Evolutionary conservation across 2,797 vertebrate genomes (phyloP).

Genomic region (Clarias fuscus): DNA sequence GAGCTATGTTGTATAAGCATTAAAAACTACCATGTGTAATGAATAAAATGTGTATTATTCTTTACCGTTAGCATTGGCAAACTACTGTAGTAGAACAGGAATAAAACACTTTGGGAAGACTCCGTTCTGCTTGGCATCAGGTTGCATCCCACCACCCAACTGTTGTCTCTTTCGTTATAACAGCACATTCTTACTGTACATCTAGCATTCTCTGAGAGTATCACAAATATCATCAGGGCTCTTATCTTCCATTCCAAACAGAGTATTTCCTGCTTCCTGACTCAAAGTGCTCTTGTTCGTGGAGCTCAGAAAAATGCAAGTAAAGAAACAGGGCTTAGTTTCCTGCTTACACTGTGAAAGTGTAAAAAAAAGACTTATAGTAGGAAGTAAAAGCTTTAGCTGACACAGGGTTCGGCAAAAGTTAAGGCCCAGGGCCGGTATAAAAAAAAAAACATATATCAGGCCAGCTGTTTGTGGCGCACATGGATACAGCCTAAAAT

Average conservation of each 20-base stretch:
- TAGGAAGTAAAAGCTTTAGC: too few relatives aligned
- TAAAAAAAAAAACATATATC: too few relatives aligned
- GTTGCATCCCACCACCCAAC: not conserved
- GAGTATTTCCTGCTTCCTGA: not conserved
- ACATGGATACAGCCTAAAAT: too few relatives aligned
- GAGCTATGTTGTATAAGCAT: not conserved
- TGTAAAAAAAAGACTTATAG: not conserved
- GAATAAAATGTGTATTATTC: not conserved
- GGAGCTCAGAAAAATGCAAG: too few relatives aligned
- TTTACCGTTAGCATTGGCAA: not conserved
- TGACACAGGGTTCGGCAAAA: too few relatives aligned
- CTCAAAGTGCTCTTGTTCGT: too few relatives aligned
- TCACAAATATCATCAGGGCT: not conserved
- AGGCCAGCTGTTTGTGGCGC: too few relatives aligned
- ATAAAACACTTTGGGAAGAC: not conserved
- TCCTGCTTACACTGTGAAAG: not conserved
- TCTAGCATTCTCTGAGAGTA: not conserved
- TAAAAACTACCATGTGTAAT: not conserved
- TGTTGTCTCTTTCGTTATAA: not conserved
- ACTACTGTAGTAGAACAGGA: not conserved
- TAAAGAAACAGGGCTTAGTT: not conserved
- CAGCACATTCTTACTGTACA: not conserved
- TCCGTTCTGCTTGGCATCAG: not conserved
- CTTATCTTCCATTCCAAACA: not conserved
- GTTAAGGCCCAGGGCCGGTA: too few relatives aligned